A percentile compares a stretch with the other conserved stretches of the same genome.
Evolutionary conservation across 92 coral and sea anemone genomes (phyloP).

Genomic region (Anthopleura xanthogrammica): DNA sequence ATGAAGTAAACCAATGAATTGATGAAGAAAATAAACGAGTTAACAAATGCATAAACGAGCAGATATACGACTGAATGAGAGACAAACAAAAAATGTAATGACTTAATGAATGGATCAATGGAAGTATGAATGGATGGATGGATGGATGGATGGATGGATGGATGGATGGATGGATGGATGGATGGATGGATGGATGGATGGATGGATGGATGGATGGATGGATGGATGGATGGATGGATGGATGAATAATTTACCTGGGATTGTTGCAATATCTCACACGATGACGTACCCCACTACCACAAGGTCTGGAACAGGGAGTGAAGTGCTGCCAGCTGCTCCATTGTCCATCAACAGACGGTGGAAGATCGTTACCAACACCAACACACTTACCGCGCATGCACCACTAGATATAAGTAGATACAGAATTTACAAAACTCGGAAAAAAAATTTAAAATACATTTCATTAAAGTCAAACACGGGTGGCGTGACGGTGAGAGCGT

Average conservation of each 20-base stretch:
- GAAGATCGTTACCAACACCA: constrained; percentile 64
- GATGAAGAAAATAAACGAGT: neutral
- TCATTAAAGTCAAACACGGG: too few species aligned
- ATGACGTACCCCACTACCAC: constrained; percentile 81
- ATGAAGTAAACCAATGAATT: neutral
- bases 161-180: neutral
- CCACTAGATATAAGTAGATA: constrained; percentile 47
- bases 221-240: neutral
- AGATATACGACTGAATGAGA: too few species aligned
- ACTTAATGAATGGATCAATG: too few species aligned
- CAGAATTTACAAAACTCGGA: too few species aligned
- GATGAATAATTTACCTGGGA: constrained; percentile 42
- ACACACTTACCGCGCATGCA: constrained; percentile 78
- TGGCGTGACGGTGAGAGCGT: too few species aligned
- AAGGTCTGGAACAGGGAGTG: constrained; percentile 67
- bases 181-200: neutral
- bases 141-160: neutral
- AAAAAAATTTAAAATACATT: too few species aligned
- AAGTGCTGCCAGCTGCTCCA: constrained; percentile 84
- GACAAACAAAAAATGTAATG: too few species aligned
- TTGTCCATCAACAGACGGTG: constrained; percentile 80
- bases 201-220: too few species aligned
- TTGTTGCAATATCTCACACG: constrained; percentile 70
- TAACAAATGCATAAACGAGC: neutral
- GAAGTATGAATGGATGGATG: too few species aligned